Base-by-base conservation (phyloP, 2,113 vertebrate genomes). In the Muscicapa adusta region DNA sequence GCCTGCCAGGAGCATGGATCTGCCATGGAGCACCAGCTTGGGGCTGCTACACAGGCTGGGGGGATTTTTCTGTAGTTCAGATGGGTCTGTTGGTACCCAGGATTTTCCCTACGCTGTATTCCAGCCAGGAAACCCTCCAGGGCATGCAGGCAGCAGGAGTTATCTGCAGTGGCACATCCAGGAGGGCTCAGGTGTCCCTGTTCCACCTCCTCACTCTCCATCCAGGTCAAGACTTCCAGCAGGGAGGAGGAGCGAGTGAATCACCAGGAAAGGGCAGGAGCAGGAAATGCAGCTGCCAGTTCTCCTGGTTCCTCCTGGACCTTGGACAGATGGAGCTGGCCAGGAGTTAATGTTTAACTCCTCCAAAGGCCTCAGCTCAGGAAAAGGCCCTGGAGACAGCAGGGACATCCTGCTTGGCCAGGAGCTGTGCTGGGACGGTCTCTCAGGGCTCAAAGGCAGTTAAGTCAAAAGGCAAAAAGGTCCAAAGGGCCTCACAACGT, bases 311-410 rank as follows among this genome's bases (percentile, higher is more conserved):
- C 50, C 74, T 77, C 75, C n/a, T 79, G 94, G 73, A 88, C 95
- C 74, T 93, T 95, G 95, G 66, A 73, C 79, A 23, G 54, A 71
- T 47, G 47, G 74, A 66, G 68, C 54, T 70, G 34, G 6, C 54
- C 75, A 66, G 63, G 36, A 45, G 85, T 89, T 91, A 94, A 96
- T 31, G 24, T 81, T 95, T 91, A 96, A 96, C 89, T 62, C 43
- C 56, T 40, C 29, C 40, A 8, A 88, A 80, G 31, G 40, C 54
- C 10, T 76, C 10, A 4, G 3, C 66, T 72, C 57, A 86, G 74
- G 36, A 66, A 22, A 58, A 71, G 45, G 57, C 33, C n/a, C 5
- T 70, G 17, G 42, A 70, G 86, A 18, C 62, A 38, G 6, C 6
- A 58, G 94, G 65, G 57, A 22, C 3, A 2, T 19, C 67, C 50